A percentile compares a stretch with the other conserved stretches of the same genome.
These are phyloP conservation scores for Tigriopus japonicus DNA, from an alignment of 1,140 invertebrate genomes.

Conservation along the genomic window DNA sequence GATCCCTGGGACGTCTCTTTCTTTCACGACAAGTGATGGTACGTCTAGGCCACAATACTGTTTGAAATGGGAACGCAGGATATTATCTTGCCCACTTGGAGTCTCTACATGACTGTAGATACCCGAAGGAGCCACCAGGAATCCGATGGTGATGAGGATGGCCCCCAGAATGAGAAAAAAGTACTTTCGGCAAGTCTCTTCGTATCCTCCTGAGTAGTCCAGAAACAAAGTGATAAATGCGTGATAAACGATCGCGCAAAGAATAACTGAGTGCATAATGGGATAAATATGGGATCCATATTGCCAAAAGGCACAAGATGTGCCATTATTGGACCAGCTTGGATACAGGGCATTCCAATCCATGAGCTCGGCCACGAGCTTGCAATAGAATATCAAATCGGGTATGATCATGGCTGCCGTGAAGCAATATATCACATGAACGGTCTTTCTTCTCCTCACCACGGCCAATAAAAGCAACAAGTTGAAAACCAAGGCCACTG, in stretches of 20 bases:
- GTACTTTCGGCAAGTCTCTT: neutral
- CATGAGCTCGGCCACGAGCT: neutral
- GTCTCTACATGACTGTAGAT: neutral
- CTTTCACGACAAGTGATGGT: neutral
- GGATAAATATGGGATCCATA: neutral
- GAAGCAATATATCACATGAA: neutral
- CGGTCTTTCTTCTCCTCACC: neutral
- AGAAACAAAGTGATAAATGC: slow-evolving; percentile 5
- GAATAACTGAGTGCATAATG: neutral
- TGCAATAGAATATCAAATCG: neutral
- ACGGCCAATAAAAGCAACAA: neutral
- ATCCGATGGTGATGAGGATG: neutral
- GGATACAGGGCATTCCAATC: neutral
- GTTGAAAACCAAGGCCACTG: neutral
- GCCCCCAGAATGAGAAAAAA: neutral
- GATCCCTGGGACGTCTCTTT: neutral
- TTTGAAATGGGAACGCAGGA: neutral
- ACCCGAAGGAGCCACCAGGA: neutral
- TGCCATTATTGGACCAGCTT: neutral
- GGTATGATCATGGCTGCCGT: neutral
- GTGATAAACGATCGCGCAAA: slow-evolving; percentile 3
- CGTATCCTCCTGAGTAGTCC: neutral
- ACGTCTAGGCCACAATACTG: neutral
- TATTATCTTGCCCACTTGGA: neutral
- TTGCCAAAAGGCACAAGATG: neutral